Evolutionary conservation across 2,113 vertebrate genomes (phyloP).

Genomic region (Poicephalus gulielmi): DNA sequence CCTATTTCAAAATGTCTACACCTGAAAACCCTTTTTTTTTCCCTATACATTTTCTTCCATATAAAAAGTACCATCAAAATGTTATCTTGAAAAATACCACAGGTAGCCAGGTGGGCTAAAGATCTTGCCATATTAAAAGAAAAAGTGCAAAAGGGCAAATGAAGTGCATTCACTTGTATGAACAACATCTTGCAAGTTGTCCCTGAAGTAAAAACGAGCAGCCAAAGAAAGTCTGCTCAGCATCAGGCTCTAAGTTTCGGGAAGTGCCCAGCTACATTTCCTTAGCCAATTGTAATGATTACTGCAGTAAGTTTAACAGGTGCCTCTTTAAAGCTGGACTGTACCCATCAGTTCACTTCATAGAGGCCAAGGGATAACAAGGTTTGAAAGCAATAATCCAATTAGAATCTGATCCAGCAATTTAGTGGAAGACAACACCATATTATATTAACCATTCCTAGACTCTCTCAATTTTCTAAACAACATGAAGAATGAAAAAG

Average conservation of each 20-base stretch:
- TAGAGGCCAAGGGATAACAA: background rate
- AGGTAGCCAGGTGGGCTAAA: background rate
- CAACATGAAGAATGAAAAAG: background rate
- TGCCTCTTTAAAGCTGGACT: background rate
- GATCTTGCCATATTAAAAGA: background rate
- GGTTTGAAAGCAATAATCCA: background rate
- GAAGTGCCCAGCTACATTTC: background rate
- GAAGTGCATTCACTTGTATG: background rate
- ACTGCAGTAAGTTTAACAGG: background rate
- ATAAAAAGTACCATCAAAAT: background rate
- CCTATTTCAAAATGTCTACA: background rate
- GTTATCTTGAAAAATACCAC: background rate
- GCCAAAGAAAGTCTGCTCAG: background rate
- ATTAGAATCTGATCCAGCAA: background rate
- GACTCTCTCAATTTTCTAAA: background rate
- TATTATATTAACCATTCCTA: background rate
- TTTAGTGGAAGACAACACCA: background rate
- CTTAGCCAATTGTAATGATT: background rate
- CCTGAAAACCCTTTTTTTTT: background rate
- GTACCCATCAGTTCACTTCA: background rate
- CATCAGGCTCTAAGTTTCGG: background rate
- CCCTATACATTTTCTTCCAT: background rate
- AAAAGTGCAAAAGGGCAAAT: background rate
- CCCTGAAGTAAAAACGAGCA: background rate
- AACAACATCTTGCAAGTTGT: background rate